A percentile compares a stretch with the other conserved stretches of the same genome.
Evolutionary conservation across 2,113 vertebrate species (phyloP).

Genomic region (Xenus cinereus): DNA sequence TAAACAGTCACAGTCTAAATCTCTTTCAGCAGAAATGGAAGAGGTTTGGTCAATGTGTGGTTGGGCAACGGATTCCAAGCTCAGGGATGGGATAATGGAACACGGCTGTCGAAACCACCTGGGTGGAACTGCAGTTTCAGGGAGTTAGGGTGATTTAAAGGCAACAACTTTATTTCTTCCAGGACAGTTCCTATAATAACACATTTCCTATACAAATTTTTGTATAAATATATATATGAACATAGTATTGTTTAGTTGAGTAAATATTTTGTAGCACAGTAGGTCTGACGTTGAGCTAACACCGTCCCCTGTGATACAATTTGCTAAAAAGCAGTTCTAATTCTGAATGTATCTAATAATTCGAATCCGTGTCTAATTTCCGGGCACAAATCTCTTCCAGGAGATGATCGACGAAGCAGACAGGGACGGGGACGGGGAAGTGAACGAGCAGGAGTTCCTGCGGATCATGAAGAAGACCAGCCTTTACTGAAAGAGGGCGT

Average conservation of each 20-base stretch:
- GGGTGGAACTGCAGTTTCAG: too few species aligned
- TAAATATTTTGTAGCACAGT: background rate
- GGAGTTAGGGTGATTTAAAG: background rate
- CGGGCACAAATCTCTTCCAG: conserved; percentile 58
- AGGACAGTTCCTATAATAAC: background rate
- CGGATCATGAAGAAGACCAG: conserved; percentile 95
- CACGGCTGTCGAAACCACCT: accelerated
- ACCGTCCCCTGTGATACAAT: background rate
- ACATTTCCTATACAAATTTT: background rate
- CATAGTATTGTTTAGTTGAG: too few species aligned
- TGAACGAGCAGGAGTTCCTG: conserved; percentile 92
- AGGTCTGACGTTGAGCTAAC: background rate
- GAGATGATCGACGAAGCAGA: conserved; percentile 96
- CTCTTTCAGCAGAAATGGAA: background rate
- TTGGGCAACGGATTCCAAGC: background rate
- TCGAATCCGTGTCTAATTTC: accelerated
- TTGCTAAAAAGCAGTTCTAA: background rate
- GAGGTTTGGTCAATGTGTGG: background rate
- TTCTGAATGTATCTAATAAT: background rate
- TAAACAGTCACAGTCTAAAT: background rate
- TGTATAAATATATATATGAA: background rate
- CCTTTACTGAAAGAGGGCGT: conserved; percentile 78
- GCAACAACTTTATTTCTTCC: background rate
- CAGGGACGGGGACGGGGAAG: conserved; percentile 91
- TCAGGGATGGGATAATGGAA: background rate